Base-by-base conservation (phyloP, 1,140 invertebrate species). In the Andrena cerasifolii region DNA sequence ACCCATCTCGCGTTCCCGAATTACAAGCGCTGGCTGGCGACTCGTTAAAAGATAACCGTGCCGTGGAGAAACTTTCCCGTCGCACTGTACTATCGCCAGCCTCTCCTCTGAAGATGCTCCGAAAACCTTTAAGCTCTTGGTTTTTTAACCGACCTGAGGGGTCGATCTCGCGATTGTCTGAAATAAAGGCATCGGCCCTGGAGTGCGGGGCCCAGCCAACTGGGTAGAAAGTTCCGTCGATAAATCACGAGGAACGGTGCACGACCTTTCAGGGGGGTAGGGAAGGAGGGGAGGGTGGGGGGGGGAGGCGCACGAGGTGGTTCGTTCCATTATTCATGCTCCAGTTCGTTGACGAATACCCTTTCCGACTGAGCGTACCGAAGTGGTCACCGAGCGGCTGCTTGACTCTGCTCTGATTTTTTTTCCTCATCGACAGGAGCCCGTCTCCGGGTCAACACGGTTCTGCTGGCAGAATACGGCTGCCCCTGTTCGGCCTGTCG, bases 401-500 rank as follows among this genome's bases (percentile, higher is more conserved):
- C 16, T 56, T 28, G n/a, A 58, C 28, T 26, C n/a, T 36, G 43
- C 1, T 36, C 14, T 53, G 21, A 67, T 72, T 73, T 45, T 54
- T 61, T 45, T 40, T 47, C n/a, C n/a, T n/a, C n/a, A n/a, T n/a
- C 16, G 16, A 16, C 67, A 91, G 90, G 31, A 86, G 73, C 54
- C 88, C 85, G 31, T 90, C 89, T 85, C 82, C 86, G 43, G 87
- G 75, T 79, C 91, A 90, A 51, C 85, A 85, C 6, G 86, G 80
- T 21, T 85, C 86, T 1, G 82, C 86, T 7, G 85, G 84, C n/a
- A 79, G 89, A 47, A 85, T 91, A 31, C 77, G 90, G 33, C 89
- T 90, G 1, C 89, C 91, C 0, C 79, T 91, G 24, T 59, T 92
- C 1, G 77, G 82, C 10, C 56, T 92, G 16, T 87, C 91, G 0